These are phyloP conservation scores for Orthosia gracilis DNA, from an alignment of 2,888 invertebrate genomes.

Conservation along the genomic window DNA sequence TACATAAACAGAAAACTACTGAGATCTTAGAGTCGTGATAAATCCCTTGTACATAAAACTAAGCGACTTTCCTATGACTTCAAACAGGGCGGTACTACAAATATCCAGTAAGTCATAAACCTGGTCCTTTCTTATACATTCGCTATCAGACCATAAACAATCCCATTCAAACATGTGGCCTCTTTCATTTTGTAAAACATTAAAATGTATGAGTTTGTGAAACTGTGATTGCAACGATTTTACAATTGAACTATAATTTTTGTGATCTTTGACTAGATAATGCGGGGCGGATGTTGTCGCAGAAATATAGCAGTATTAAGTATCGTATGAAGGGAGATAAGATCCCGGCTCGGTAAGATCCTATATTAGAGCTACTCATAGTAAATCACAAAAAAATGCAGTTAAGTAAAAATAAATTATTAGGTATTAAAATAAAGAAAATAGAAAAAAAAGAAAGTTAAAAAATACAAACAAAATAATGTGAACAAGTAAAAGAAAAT, in stretches of 20 bases:
- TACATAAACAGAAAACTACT: conserved; percentile 4
- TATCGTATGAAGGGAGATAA: too few relatives aligned
- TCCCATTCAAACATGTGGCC: conserved; percentile 59
- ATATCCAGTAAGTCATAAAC: conserved; percentile 66
- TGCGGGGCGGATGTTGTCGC: conserved; percentile 1
- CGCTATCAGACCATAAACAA: conserved; percentile 68
- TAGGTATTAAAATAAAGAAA: too few relatives aligned
- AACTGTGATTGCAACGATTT: conserved; percentile 52
- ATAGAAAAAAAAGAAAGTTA: too few relatives aligned
- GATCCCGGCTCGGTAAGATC: too few relatives aligned
- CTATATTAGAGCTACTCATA: too few relatives aligned
- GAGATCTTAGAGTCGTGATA: conserved; percentile 43
- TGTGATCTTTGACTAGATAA: conserved; percentile 52
- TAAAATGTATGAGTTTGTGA: conserved; percentile 68
- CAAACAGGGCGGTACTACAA: conserved; percentile 53
- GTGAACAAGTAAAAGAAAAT: neutral
- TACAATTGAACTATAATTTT: conserved; percentile 60
- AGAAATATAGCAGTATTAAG: neutral
- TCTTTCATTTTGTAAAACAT: conserved; percentile 68
- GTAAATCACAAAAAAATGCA: too few relatives aligned
- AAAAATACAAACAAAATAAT: too few relatives aligned
- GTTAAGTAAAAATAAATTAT: too few relatives aligned
- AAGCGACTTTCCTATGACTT: conserved; percentile 60
- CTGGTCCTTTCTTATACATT: conserved; percentile 69
- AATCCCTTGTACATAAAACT: conserved; percentile 44